These are phyloP conservation scores for Arnoldichthys spilopterus DNA, from an alignment of 2,797 vertebrate genomes.

Conservation along the genomic window DNA sequence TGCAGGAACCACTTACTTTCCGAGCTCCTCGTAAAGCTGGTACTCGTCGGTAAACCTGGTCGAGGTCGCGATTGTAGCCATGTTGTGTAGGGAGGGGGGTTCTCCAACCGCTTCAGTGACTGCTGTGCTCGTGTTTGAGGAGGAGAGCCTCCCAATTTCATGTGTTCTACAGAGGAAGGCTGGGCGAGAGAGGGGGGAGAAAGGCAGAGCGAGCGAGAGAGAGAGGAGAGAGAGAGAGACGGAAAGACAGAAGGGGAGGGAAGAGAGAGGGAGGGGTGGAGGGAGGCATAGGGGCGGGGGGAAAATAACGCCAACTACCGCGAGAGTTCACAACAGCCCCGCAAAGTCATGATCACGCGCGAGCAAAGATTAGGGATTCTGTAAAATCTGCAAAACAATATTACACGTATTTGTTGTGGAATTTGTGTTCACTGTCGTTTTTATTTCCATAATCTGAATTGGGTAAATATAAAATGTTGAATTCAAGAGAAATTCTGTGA, in stretches of 20 bases:
- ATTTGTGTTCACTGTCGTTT: too few species aligned
- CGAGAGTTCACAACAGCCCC: conserved; percentile 49
- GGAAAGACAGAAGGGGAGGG: conserved; percentile 13
- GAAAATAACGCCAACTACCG: conserved; percentile 47
- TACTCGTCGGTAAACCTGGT: conserved; percentile 97
- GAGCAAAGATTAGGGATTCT: not conserved
- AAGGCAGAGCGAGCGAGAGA: too few species aligned
- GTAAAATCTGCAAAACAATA: too few species aligned
- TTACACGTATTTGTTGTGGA: too few species aligned
- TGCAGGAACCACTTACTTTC: conserved; percentile 87
- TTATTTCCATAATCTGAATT: too few species aligned
- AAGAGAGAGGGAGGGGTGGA: not conserved
- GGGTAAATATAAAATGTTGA: too few species aligned
- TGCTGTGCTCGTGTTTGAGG: conserved; percentile 66
- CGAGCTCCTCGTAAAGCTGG: conserved; percentile 97
- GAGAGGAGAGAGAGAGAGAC: not conserved
- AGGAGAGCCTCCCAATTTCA: conserved; percentile 63
- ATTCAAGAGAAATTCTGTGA: too few species aligned
- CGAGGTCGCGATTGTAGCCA: conserved; percentile 89
- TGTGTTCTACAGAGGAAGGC: conserved; percentile 70
- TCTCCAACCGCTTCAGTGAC: conserved; percentile 63
- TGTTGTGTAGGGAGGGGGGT: conserved; percentile 72
- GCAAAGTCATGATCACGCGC: conserved; percentile 51
- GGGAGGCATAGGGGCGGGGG: conserved; percentile 7
- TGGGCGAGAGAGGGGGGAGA: conserved; percentile 6